Evolutionary conservation across 2,888 invertebrate species (phyloP), one percentile per base, ranked within the genome.

Genomic region (Napeogenes sylphis): DNA sequence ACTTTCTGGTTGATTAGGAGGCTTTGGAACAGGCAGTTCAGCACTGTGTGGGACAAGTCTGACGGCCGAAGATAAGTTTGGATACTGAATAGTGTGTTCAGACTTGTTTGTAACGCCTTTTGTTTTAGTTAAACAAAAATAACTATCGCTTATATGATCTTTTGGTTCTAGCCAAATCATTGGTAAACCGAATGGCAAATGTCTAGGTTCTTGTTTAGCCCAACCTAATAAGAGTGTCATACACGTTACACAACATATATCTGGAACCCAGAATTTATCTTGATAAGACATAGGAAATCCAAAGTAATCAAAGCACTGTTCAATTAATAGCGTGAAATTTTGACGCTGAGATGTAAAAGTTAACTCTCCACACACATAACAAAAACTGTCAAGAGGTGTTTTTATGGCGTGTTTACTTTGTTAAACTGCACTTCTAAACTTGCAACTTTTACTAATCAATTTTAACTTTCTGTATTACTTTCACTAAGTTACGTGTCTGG

Each of bases 61-160:
- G 21, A 21, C 21, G 21, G 21, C 21, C 21, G 21, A 21, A 0
- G 21, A 21, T 21, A 21, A 21, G 21, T 21, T 21, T 21, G 21
- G 21, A 21, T 21, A 21, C 21, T 21, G 21, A 45, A 63, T 59
- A 61, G 61, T 61, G 58, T 63, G 54, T 56, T 61, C 56, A 45
- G 60, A 61, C 33, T 63, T 66, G 51, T 53, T 60, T 35, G 33
- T 63, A 56, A 62, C 60, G 14, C 63, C 63, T 61, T 66, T 66
- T 66, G 58, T 66, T 56, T 59, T 54, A 54, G 63, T 63, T 45
- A 63, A 58, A 63, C 63, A 66, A 63, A 63, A 63, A 61, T 63
- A 63, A 55, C 61, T 58, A 58, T 65, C 56, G 42, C 42, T 59
- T 66, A 21, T 21, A 21, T 21, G 21, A 21, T 21, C 21, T 21